Percentiles rank a stretch among this genome's conserved stretches.
Evolutionary conservation across 2,113 vertebrate species (phyloP).

Genomic region (Oryzias javanicus): DNA sequence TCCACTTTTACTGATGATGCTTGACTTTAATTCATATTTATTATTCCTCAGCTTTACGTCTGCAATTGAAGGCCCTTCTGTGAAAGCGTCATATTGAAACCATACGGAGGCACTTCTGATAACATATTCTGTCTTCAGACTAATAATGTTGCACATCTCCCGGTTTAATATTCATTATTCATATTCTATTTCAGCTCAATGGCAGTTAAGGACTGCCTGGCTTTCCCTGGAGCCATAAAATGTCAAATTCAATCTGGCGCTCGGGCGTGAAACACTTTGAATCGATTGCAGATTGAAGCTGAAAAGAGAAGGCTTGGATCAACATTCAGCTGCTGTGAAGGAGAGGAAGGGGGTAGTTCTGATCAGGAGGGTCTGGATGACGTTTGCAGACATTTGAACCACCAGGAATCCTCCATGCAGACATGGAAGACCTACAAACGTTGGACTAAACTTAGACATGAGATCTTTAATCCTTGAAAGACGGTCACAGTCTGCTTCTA

Average conservation of each 20-base stretch:
- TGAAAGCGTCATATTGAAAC: constrained; percentile 7
- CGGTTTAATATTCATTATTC: constrained; percentile 35
- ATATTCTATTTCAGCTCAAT: constrained; percentile 21
- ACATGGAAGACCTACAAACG: too few relatives aligned
- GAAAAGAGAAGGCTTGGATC: background rate
- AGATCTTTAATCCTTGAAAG: too few relatives aligned
- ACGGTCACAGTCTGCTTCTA: too few relatives aligned
- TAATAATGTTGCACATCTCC: constrained; percentile 8
- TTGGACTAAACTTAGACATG: too few relatives aligned
- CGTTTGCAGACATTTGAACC: background rate
- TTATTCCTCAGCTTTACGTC: background rate
- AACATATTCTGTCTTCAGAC: constrained; percentile 3
- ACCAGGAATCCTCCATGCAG: too few relatives aligned
- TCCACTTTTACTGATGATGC: background rate
- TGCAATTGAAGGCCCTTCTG: constrained; percentile 2
- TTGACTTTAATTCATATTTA: background rate
- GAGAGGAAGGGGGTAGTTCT: background rate
- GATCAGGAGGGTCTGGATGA: background rate
- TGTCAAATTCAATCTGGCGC: constrained; percentile 22
- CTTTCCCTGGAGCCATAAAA: constrained; percentile 18
- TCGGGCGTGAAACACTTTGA: constrained; percentile 9
- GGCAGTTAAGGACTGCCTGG: background rate
- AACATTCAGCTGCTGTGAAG: constrained; percentile 6
- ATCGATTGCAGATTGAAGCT: constrained; percentile 14
- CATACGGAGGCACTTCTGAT: background rate